Percentiles rank a stretch among this genome's conserved stretches.
phyloP scores from a whole-genome alignment of 2,888 invertebrate genomes.

The Drosophila aldrichi region DNA sequence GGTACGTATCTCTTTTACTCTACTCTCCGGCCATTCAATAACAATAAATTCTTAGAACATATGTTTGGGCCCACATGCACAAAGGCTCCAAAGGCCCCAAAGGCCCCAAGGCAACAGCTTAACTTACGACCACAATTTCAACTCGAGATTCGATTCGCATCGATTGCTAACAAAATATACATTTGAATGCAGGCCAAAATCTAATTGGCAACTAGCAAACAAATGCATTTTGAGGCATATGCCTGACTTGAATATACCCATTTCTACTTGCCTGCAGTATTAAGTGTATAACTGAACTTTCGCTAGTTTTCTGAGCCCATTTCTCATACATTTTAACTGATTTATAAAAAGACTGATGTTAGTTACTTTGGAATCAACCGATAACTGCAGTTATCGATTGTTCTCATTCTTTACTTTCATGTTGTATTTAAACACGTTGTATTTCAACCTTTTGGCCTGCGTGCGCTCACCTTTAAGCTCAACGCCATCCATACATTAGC shows the following conservation, averaged over 20 bases:
- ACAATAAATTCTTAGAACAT: slow-evolving; percentile 60
- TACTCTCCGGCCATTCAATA: slow-evolving; percentile 36
- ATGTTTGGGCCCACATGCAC: slow-evolving; percentile 45
- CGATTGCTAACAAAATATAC: slow-evolving; percentile 29
- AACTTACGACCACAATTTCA: slow-evolving; percentile 34
- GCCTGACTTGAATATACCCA: too few relatives aligned
- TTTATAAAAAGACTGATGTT: too few relatives aligned
- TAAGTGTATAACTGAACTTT: too few relatives aligned
- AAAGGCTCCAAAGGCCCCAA: slow-evolving; percentile 22
- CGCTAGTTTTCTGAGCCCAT: too few relatives aligned
- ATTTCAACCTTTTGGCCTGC: slow-evolving; percentile 1
- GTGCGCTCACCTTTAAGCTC: slow-evolving; percentile 49
- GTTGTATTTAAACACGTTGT: not conserved
- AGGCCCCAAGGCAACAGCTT: slow-evolving; percentile 25
- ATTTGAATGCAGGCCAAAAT: slow-evolving; percentile 3
- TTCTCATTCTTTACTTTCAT: not conserved
- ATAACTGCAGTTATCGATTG: not conserved
- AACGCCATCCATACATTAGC: slow-evolving; percentile 38
- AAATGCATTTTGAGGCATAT: not conserved
- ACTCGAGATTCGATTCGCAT: slow-evolving; percentile 13
- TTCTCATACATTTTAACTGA: too few relatives aligned
- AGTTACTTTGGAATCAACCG: too few relatives aligned
- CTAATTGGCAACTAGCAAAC: slow-evolving; percentile 25
- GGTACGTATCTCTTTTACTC: not conserved
- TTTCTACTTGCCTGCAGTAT: too few relatives aligned